Evolutionary conservation across 2,797 vertebrate species (phyloP), one percentile per base, ranked within the genome.

Genomic region (Orientallactaga sibirica): DNA sequence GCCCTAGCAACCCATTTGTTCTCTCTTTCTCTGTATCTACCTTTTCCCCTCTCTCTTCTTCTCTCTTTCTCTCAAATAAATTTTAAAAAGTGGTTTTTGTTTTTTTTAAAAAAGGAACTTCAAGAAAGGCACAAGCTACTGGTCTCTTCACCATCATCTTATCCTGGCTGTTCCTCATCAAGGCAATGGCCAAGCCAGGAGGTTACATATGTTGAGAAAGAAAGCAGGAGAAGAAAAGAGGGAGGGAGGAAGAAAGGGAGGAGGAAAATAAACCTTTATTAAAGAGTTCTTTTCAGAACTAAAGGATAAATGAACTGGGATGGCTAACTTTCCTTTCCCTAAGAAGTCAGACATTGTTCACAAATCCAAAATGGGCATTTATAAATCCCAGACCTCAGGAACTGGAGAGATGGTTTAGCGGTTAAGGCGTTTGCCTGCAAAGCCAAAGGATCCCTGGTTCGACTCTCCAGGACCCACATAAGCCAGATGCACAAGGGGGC

Each of bases 311-410:
- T 37, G 70, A 73, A 82, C n/a, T 75, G 1, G 19, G 43, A 81
- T 22, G 29, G 41, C 58, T 74, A 74, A 74, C 85, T 75, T 85
- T 29, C 70, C 81, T 94, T 48, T 62, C 52, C 24, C 43, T 58
- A 27, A 41, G 58, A 83, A 82, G 11, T 11, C 27, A 68, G 58
- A 88, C 52, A 82, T 88, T 41, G 78, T 43, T 86, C 66, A 77
- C 48, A 88, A 93, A 91, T 75, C 41, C 64, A 75, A 91, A 91
- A 79, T 48, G 55, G 67, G 89, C 71, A 33, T 61, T 81, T 91
- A 43, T 67, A n/a, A 12, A 86, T 78, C 62, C 71, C 88, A 64
- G 24, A 77, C 7, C 19, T 91, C 64, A 68, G 58, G 24, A 2
- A 37, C 33, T 37, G 33, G 33, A 37, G 33, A 37, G 33, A 37